phyloP scores from a whole-genome alignment of 1,140 invertebrate species.

The Macrosteles quadrilineatus region DNA sequence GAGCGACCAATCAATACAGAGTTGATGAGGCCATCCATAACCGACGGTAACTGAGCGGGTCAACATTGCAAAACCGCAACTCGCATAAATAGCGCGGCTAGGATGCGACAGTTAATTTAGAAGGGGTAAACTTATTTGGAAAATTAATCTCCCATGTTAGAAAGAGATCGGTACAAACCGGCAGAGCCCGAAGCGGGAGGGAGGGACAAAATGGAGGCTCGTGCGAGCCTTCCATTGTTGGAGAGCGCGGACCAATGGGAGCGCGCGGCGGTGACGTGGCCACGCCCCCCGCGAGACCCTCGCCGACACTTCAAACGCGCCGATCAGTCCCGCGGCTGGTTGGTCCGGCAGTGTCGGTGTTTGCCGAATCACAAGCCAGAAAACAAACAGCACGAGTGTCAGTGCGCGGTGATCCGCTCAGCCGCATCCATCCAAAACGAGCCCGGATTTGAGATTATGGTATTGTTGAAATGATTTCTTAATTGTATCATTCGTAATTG shows the following conservation, averaged over 20 bases:
- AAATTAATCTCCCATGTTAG: constrained; percentile 22
- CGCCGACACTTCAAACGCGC: constrained; percentile 21
- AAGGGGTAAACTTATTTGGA: constrained; percentile 18
- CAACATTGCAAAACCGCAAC: not conserved
- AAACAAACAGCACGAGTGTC: constrained; percentile 22
- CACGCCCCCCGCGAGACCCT: not conserved
- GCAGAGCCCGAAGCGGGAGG: not conserved
- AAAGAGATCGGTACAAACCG: constrained; percentile 14
- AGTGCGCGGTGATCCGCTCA: constrained; percentile 16
- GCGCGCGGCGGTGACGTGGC: not conserved
- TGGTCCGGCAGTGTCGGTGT: constrained; percentile 4
- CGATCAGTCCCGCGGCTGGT: constrained; percentile 25
- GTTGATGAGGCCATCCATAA: constrained; percentile 7
- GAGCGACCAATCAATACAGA: not conserved
- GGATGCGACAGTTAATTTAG: constrained; percentile 17
- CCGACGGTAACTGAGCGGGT: not conserved
- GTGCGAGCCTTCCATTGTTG: constrained; percentile 18
- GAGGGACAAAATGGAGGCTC: constrained; percentile 21
- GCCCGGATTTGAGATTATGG: not conserved
- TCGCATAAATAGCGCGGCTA: constrained; percentile 10
- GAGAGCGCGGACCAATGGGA: constrained; percentile 11
- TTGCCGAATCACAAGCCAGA: constrained; percentile 28
- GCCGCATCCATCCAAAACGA: not conserved
- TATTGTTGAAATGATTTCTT: not conserved
- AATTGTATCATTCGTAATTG: no score